phyloP scores from a whole-genome alignment of 2,113 vertebrate species.

The Rutilus rutilus region DNA sequence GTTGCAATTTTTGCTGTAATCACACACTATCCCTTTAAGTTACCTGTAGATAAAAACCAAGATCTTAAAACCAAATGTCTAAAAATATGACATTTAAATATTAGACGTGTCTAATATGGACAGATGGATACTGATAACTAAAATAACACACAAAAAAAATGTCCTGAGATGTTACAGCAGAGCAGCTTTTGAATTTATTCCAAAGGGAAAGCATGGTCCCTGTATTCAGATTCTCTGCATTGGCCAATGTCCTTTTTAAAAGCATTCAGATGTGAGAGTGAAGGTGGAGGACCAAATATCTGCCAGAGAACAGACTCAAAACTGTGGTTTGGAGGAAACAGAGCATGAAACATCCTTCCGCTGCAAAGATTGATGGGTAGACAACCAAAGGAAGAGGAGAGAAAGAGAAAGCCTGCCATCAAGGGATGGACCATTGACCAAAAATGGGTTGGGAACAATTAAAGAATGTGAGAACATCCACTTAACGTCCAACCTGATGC shows the following conservation, averaged over 20 bases:
- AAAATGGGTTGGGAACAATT: not conserved
- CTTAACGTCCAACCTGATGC: not conserved
- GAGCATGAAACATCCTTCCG: constrained; percentile 18
- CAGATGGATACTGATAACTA: not conserved
- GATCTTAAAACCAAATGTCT: not conserved
- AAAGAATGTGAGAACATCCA: not conserved
- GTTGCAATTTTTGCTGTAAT: not conserved
- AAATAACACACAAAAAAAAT: no score
- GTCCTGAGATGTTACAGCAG: not conserved
- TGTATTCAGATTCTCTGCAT: not conserved
- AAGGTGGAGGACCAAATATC: constrained; percentile 1
- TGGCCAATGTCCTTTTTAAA: not conserved
- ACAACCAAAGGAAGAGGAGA: not conserved
- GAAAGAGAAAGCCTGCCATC: not conserved
- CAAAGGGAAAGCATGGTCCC: not conserved
- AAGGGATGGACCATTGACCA: not conserved
- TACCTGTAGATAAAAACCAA: not conserved
- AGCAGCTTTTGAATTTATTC: not conserved
- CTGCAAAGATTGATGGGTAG: not conserved
- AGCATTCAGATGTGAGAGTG: constrained; percentile 1
- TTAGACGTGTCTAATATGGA: not conserved
- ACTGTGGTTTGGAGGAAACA: constrained; percentile 31
- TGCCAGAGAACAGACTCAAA: constrained; percentile 10
- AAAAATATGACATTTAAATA: not conserved
- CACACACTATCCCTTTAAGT: not conserved